Evolutionary conservation across 37 sponge, comb jelly and placozoan genomes (phyloP).

Genomic region (Beroe forskalii): DNA sequence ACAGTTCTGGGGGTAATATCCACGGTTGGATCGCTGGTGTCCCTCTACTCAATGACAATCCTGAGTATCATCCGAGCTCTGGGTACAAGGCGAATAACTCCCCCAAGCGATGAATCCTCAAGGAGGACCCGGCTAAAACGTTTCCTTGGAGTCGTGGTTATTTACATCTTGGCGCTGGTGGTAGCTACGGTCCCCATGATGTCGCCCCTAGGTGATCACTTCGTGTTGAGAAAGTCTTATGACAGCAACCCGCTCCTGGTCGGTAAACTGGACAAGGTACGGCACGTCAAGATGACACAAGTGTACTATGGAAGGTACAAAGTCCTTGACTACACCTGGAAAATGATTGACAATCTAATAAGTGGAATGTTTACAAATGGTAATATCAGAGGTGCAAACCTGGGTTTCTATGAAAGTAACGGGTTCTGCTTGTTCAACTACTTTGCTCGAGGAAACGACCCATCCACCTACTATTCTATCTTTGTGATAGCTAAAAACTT

Average conservation of each 20-base stretch:
- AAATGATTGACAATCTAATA: background rate
- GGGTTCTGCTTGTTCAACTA: too few relatives aligned
- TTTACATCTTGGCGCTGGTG: background rate
- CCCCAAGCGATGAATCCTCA: background rate
- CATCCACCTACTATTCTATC: too few relatives aligned
- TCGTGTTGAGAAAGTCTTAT: background rate
- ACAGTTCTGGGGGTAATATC: background rate
- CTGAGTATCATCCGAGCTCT: background rate
- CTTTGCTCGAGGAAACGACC: background rate
- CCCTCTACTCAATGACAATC: conserved; percentile 14
- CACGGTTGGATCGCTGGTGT: background rate
- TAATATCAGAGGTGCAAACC: background rate
- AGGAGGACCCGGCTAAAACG: background rate
- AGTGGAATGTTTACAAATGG: background rate
- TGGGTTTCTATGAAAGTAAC: background rate
- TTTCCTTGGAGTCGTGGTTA: background rate
- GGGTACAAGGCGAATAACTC: background rate
- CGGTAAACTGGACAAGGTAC: background rate
- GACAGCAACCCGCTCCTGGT: background rate
- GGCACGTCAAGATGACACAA: background rate
- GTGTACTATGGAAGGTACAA: background rate
- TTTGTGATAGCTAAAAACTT: too few relatives aligned
- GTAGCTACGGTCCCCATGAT: background rate
- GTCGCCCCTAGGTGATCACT: background rate
- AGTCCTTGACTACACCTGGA: background rate